Conservation (phyloP, 1,140 invertebrate species). For the Drosophila repleta region DNA sequence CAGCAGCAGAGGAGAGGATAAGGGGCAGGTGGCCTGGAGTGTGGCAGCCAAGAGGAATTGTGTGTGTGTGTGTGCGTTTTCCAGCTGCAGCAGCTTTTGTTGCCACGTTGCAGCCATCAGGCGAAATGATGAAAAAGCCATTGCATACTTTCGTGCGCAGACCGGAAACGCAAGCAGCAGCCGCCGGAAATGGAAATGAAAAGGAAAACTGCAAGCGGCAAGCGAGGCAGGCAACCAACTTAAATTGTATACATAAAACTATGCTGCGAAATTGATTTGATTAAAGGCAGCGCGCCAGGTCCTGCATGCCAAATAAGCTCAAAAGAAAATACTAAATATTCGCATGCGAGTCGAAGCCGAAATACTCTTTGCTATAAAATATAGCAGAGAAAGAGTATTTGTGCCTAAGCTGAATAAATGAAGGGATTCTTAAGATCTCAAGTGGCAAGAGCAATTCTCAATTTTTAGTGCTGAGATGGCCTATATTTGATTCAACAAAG, state of each 20-base stretch:
- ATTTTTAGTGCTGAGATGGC: too few species aligned
- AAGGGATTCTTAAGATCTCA: too few species aligned
- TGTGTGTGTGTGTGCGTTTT: conserved; percentile 8
- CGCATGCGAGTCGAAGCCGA: neutral
- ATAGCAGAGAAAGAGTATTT: neutral
- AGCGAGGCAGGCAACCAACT: conserved; percentile 49
- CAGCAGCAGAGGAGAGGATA: neutral
- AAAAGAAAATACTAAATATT: conserved; percentile 3
- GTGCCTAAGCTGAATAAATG: too few species aligned
- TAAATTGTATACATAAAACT: conserved; percentile 83
- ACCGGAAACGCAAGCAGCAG: conserved; percentile 65
- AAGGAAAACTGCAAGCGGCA: conserved; percentile 35
- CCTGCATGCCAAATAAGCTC: conserved; percentile 76
- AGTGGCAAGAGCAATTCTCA: too few species aligned
- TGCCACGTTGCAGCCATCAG: conserved; percentile 78
- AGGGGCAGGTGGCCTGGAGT: too few species aligned
- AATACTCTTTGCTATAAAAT: conserved; percentile 18
- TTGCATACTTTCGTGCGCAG: conserved; percentile 80
- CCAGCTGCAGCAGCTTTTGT: conserved; percentile 57
- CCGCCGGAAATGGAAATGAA: conserved; percentile 43
- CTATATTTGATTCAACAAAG: too few species aligned
- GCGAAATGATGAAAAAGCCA: conserved; percentile 79
- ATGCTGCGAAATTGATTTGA: conserved; percentile 83
- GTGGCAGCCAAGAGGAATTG: conserved; percentile 57
- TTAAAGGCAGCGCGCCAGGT: conserved; percentile 73